A percentile compares a stretch with the other conserved stretches of the same genome.
phyloP scores from a whole-genome alignment of 2,113 vertebrate species.

The Erpornis zantholeuca region DNA sequence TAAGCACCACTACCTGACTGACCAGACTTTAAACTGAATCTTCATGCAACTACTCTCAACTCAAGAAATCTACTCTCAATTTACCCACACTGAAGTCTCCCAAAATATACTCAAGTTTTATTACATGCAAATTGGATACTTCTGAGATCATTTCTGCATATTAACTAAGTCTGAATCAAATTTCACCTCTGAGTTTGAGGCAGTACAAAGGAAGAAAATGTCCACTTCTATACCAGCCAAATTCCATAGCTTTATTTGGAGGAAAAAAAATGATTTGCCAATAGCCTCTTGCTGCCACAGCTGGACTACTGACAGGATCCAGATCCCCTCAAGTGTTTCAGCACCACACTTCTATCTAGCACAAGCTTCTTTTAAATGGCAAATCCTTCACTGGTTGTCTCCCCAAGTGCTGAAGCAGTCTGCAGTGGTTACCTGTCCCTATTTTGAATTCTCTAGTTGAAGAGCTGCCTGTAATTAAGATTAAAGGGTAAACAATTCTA shows the following conservation, averaged over 20 bases:
- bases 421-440: conserved; percentile 19
- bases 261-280: not conserved
- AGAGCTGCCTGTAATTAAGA: conserved; percentile 51
- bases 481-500: conserved; percentile 49
- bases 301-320: not conserved
- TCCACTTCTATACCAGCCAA: not conserved
- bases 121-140: not conserved
- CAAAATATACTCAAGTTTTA: not conserved
- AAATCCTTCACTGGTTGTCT: not conserved
- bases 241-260: not conserved
- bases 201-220: not conserved
- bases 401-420: not conserved
- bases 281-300: not conserved
- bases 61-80: not conserved
- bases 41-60: not conserved
- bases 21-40: not conserved
- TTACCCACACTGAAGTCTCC: not conserved
- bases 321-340: not conserved
- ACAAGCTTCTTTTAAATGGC: not conserved
- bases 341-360: not conserved
- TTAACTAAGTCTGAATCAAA: not conserved
- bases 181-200: not conserved
- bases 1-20: not conserved
- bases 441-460: conserved; percentile 30
- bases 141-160: not conserved